Evolutionary conservation across 1,140 invertebrate species (phyloP).

Genomic region (Paraescarpia echinospica): DNA sequence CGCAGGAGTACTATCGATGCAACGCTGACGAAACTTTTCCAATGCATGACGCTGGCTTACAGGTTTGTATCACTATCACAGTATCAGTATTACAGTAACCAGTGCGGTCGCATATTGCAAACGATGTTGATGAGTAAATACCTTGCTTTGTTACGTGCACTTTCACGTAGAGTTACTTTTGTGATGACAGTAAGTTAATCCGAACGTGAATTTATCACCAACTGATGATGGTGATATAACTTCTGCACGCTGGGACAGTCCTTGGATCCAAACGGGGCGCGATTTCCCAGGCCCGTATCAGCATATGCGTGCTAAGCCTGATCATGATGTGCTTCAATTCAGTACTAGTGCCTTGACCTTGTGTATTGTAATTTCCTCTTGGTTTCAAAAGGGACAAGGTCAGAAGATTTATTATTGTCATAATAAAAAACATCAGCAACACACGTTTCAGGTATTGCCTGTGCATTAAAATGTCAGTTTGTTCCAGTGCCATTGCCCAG

Average conservation of each 20-base stretch:
- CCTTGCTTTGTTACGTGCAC: constrained; percentile 8
- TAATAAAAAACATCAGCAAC: not conserved
- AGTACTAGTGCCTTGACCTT: not conserved
- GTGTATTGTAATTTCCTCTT: not conserved
- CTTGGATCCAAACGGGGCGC: not conserved
- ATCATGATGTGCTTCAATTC: not conserved
- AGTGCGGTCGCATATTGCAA: not conserved
- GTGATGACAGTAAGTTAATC: not conserved
- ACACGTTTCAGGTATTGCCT: not conserved
- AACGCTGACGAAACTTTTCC: constrained; percentile 90
- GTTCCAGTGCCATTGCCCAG: too few relatives aligned
- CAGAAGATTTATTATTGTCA: not conserved
- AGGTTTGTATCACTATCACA: constrained; percentile 68
- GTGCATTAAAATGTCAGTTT: not conserved
- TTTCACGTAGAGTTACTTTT: not conserved
- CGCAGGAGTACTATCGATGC: constrained; percentile 66
- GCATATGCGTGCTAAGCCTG: not conserved
- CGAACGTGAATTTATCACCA: not conserved
- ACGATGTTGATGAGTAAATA: constrained; percentile 16
- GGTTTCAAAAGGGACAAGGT: not conserved
- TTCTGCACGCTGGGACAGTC: not conserved
- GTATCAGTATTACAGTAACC: not conserved
- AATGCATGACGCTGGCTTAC: constrained; percentile 95
- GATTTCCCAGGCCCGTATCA: not conserved
- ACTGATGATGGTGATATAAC: not conserved